Evolutionary conservation across 2,113 vertebrate genomes (phyloP).

Genomic region (Coptodon bakossiorum): DNA sequence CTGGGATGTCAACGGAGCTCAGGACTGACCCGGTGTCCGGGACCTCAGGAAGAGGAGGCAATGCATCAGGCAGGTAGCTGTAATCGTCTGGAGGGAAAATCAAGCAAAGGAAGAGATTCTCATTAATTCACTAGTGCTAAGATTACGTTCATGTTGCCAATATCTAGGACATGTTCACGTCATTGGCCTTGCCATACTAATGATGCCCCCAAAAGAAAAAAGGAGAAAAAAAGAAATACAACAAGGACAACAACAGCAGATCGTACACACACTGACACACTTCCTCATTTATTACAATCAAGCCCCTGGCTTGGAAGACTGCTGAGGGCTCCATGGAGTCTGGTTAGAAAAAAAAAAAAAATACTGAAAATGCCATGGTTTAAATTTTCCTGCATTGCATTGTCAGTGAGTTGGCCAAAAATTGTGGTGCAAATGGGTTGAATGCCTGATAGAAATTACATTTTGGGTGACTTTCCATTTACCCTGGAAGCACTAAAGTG

Average conservation of each 20-base stretch:
- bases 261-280: background rate
- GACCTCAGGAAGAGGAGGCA: slow-evolving; percentile 76
- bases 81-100: slow-evolving; percentile 74
- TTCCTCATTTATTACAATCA: background rate
- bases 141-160: background rate
- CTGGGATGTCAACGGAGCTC: slow-evolving; percentile 60
- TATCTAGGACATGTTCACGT: background rate
- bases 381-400: background rate
- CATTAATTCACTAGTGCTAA: background rate
- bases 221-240: background rate
- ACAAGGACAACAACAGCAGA: background rate
- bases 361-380: background rate
- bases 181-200: background rate
- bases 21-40: slow-evolving; percentile 67
- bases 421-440: background rate
- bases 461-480: background rate
- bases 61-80: slow-evolving; percentile 72
- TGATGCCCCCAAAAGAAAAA: background rate
- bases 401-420: background rate
- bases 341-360: background rate
- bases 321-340: background rate
- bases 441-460: background rate
- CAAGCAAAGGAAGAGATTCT: background rate
- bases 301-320: background rate
- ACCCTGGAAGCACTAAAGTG: background rate